Base-by-base conservation (phyloP, 2,888 invertebrate genomes). In the Eristalis pertinax region DNA sequence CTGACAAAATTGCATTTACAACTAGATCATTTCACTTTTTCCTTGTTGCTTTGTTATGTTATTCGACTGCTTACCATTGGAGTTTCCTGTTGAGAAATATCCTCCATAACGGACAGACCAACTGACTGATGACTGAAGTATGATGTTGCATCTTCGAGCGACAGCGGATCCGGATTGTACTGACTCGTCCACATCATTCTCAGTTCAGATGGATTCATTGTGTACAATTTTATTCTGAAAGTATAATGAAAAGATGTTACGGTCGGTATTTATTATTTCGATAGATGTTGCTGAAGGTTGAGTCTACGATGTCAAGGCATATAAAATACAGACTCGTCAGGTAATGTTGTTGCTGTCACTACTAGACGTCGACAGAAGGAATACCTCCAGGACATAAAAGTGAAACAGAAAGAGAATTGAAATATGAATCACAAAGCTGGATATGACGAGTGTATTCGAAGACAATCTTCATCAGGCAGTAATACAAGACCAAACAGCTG, bases 141-240 rank as follows among this genome's bases (percentile, higher is more conserved):
- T 78, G 92, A 91, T 64, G 92, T 90, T 19, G 92, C 91, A 91
- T 93, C 93, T 83, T 93, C 93, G 41, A 93, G 87, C 41, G 93
- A 91, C 67, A 93, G 92, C 73, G 93, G 92, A 79, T 93, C 93
- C 4, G 92, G 92, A 89, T 92, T 92, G 84, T 92, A 93, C 88
- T 93, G 93, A 85, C 95, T 95, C 95, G 96, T 95, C 96, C 96
- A 96, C 91, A 95, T 94, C 94, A 95, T 94, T 90, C 95, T 94
- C 92, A 95, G 93, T 91, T 95, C 95, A 89, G 94, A 80, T 64
- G 90, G 90, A 83, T 90, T 90, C 90, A 86, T 83, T 81, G 4
- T 74, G 60, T 4, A 65, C 67, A 7, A 13, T 5, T 11, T 22
- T 35, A n/a, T 32, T 56, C 83, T 83, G 41, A 24, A 69, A 83